Base-by-base conservation (phyloP, 1,140 invertebrate genomes). In the Ceratosolen fusciceps region DNA sequence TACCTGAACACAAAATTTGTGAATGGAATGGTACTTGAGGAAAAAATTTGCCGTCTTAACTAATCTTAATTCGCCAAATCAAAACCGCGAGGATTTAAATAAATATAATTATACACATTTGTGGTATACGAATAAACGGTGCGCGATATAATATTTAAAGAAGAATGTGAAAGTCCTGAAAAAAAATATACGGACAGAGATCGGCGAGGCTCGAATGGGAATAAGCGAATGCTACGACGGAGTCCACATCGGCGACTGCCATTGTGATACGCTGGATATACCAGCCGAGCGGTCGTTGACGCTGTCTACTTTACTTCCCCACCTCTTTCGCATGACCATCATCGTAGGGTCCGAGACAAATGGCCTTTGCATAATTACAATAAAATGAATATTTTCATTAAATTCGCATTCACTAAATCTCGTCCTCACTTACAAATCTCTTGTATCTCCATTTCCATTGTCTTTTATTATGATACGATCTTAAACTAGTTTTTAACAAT, bases 191-290 rank as follows among this genome's bases (percentile, higher is more conserved):
- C 7, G n/a, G 70, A 43, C 72, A 12, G 29, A 65, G 49, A 37
- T 68, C 10, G 21, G 47, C 47, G 47, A 52, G 58, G 29, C 31
- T 19, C 12, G 47, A 58, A 37, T 19, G 24, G 12, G 24, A 29
- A 37, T 31, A 58, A 73, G 65, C 70, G 62, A 77, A 74, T 62
- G 78, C 56, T 77, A 60, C 60, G 37, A 60, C 60, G 37, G 68
- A 60, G 8, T 54, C 75, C 72, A 26, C 78, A 14, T 58, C 34
- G 29, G 74, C 24, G 71, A 79, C 78, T 79, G 78, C 49, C 1
- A 26, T 10, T 10, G 60, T 24, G 1, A 12, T 19, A 21, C 70
- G 10, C 5, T 68, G 52, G 31, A 52, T 47, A 60, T 52, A 58
- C 65, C 52, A 31, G 49, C n/a, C 37, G 67, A 70, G 43, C 68